These are phyloP conservation scores for Epinotia ramella DNA, from an alignment of 2,888 invertebrate species.

Conservation along the genomic window DNA sequence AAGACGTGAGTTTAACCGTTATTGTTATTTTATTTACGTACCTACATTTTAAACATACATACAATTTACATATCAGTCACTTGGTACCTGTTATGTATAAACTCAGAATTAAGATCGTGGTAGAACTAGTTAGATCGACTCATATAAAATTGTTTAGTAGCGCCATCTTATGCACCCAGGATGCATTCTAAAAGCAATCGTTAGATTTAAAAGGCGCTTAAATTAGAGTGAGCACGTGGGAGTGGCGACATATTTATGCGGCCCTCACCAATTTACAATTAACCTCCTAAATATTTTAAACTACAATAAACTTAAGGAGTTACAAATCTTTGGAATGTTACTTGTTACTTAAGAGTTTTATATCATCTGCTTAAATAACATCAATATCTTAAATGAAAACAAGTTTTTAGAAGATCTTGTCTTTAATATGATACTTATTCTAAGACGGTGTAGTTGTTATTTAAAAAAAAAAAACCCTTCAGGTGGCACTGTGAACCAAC, in stretches of 20 bases:
- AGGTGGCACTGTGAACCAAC: too few species aligned
- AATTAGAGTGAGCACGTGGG: conserved; percentile 55
- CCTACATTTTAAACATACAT: too few species aligned
- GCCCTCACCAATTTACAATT: conserved; percentile 47
- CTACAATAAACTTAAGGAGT: conserved; percentile 1
- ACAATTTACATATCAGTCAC: too few species aligned
- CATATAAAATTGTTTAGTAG: conserved; percentile 18
- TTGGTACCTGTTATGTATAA: too few species aligned
- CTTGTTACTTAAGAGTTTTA: conserved; percentile 4
- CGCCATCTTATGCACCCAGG: conserved; percentile 55
- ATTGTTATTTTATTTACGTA: too few species aligned
- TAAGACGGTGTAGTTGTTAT: too few species aligned
- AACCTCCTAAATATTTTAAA: conserved; percentile 25
- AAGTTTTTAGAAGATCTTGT: too few species aligned
- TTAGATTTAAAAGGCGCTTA: conserved; percentile 57
- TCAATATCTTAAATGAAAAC: not conserved
- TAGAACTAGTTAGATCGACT: too few species aligned
- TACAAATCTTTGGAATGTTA: conserved; percentile 8
- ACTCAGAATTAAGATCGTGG: too few species aligned
- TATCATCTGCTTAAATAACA: not conserved
- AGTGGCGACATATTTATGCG: conserved; percentile 57
- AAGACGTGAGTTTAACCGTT: too few species aligned
- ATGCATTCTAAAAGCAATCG: conserved; percentile 54
- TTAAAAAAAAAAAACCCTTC: too few species aligned
- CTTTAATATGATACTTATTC: too few species aligned